phyloP scores from a whole-genome alignment of 2,888 invertebrate genomes.

The Limnephilus auricula region DNA sequence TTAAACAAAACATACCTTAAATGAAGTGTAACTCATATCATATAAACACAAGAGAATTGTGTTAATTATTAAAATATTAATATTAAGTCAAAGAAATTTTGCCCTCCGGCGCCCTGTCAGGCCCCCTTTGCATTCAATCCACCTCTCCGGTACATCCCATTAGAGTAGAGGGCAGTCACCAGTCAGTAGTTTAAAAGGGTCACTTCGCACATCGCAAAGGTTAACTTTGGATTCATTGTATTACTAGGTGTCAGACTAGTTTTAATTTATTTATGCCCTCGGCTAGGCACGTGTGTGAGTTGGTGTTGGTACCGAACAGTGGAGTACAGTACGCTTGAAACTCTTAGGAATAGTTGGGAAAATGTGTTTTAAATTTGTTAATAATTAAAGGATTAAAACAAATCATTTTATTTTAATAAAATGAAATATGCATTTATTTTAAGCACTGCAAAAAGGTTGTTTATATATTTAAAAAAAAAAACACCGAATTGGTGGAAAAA shows the following conservation, averaged over 20 bases:
- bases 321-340: neutral
- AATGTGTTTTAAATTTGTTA: neutral
- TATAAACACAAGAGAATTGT: neutral
- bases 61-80: neutral
- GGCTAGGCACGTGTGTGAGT: conserved; percentile 41
- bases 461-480: no score
- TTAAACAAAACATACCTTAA: neutral
- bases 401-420: no score
- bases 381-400: no score
- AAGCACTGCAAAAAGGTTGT: no score
- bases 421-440: no score
- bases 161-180: conserved; percentile 55
- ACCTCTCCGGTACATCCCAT: conserved; percentile 48
- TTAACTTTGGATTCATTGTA: conserved; percentile 66
- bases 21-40: neutral
- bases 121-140: conserved; percentile 52
- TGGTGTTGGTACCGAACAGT: neutral
- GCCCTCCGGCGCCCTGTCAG: conserved; percentile 41
- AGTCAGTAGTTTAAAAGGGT: conserved; percentile 65
- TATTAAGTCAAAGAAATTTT: conserved; percentile 4
- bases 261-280: conserved; percentile 66
- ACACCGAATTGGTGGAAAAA: no score
- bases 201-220: conserved; percentile 62
- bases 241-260: conserved; percentile 64
- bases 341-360: neutral